Base-by-base conservation (phyloP, 2,888 invertebrate species). In the Calameuta pallipes region DNA sequence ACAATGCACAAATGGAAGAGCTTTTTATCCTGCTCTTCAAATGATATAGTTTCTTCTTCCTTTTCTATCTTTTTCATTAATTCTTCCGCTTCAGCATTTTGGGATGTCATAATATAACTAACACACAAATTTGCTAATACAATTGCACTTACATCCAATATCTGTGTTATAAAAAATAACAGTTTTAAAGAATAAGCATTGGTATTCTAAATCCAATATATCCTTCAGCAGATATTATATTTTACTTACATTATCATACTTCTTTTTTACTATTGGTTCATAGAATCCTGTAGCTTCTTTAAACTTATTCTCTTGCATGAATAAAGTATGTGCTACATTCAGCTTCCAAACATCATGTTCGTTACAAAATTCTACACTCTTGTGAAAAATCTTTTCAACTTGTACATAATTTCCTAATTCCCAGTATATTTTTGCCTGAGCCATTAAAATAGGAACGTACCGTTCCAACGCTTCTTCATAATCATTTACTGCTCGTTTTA, bases 301-400 rank as follows among this genome's bases (percentile, higher is more conserved):
- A 91, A 98, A 99, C 91, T 99, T 99, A 89, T 97, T 98, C 90
- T 98, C 98, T 92, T 99, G 99, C 99, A 99, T 99, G 90, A 99
- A 99, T 4, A 99, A 93, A 0, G 99, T 99, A 90, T 99, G 99
- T 0, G 99, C 99, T 0, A 99, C 99, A 90, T 99, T 99, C 33
- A 99, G 93, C 83, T 98, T 96, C 99, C 99, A 99, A 0, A 96
- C 95, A 86, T 99, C 98, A 86, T 98, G 98, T 89, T 99, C 99
- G 85, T 98, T 98, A 89, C 99, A 99, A 92, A 99, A 99, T 90
- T 99, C 99, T 0, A 98, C 98, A 79, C 98, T 98, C 90, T 98
- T 98, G 56, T 98, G 95, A 91, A 99, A 99, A 84, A 99, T 98
- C 90, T 98, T 97, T 91, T 99, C 99, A 1, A 99, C 99, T 89